Percentiles rank a stretch among this genome's conserved stretches.
Conservation (phyloP, 2,888 invertebrate genomes). For the Eilema depressum region DNA sequence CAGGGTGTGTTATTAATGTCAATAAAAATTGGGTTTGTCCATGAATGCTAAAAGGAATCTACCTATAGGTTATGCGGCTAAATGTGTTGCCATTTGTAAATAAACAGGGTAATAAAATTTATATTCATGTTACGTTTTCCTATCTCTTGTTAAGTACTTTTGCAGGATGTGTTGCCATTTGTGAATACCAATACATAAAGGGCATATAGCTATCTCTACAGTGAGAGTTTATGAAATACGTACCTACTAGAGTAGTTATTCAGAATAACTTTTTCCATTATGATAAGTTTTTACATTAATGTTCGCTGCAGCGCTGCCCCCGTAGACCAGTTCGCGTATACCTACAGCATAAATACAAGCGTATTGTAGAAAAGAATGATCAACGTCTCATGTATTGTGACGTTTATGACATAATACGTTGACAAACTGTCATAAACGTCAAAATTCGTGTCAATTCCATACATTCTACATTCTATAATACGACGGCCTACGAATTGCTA, state of each 20-base stretch:
- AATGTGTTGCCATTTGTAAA: slow-evolving; percentile 3
- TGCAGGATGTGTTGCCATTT: background rate
- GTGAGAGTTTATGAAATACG: background rate
- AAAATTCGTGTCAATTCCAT: too few species aligned
- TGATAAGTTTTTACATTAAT: too few species aligned
- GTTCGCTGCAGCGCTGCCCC: too few species aligned
- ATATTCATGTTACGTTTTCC: background rate
- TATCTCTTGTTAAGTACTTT: too few species aligned
- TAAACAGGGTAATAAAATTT: background rate
- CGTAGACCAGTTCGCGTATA: too few species aligned
- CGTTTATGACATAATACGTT: too few species aligned
- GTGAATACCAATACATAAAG: background rate
- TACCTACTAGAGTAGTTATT: background rate
- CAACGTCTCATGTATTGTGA: too few species aligned
- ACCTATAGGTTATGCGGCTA: background rate
- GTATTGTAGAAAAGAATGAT: too few species aligned
- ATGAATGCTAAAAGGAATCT: slow-evolving; percentile 5
- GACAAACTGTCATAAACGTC: too few species aligned
- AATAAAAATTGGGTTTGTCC: slow-evolving; percentile 47
- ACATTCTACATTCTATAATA: too few species aligned
- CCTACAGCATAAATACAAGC: too few species aligned
- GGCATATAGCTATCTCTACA: background rate
- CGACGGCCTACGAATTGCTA: too few species aligned
- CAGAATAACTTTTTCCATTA: background rate
- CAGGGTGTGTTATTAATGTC: slow-evolving; percentile 62